Conservation (phyloP, 2,888 invertebrate genomes). For the Isoperla grammatica region DNA sequence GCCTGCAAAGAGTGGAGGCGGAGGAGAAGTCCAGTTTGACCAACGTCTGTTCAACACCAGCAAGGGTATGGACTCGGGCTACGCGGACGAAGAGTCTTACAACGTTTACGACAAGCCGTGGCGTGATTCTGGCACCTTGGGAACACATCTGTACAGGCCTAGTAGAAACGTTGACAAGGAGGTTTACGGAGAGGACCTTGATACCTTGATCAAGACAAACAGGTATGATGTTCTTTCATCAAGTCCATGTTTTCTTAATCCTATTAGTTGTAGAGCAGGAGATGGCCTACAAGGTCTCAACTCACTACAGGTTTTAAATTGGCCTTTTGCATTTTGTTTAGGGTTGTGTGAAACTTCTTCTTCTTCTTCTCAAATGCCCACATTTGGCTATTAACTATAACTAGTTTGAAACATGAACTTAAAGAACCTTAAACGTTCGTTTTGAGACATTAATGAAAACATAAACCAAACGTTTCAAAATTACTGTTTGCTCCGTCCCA, state of each 20-base stretch:
- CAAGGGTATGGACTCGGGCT: conserved; percentile 91
- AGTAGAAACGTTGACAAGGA: conserved; percentile 84
- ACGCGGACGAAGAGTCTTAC: conserved; percentile 95
- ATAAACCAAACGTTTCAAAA: too few relatives aligned
- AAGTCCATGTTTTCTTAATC: not conserved
- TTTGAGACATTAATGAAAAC: too few relatives aligned
- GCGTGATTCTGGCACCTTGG: conserved; percentile 82
- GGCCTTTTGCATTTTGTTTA: not conserved
- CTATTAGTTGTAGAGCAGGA: not conserved
- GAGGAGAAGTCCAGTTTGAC: conserved; percentile 85
- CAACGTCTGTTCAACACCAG: conserved; percentile 91
- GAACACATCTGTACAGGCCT: conserved; percentile 85
- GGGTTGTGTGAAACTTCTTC: too few relatives aligned
- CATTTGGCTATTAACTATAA: too few relatives aligned
- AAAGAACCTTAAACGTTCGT: too few relatives aligned
- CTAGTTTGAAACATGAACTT: too few relatives aligned
- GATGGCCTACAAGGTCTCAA: not conserved
- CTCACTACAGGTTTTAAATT: not conserved
- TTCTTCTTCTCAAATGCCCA: too few relatives aligned
- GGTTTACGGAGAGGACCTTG: conserved; percentile 84
- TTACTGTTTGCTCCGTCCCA: too few relatives aligned
- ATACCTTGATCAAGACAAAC: conserved; percentile 80
- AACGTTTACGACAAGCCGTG: conserved; percentile 98
- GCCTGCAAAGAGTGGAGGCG: conserved; percentile 69
- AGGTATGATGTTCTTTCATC: conserved; percentile 47